Percentiles rank a stretch among this genome's conserved stretches.
These are phyloP conservation scores for Aphelocoma coerulescens DNA, from an alignment of 2,113 vertebrate genomes.

Conservation along the genomic window DNA sequence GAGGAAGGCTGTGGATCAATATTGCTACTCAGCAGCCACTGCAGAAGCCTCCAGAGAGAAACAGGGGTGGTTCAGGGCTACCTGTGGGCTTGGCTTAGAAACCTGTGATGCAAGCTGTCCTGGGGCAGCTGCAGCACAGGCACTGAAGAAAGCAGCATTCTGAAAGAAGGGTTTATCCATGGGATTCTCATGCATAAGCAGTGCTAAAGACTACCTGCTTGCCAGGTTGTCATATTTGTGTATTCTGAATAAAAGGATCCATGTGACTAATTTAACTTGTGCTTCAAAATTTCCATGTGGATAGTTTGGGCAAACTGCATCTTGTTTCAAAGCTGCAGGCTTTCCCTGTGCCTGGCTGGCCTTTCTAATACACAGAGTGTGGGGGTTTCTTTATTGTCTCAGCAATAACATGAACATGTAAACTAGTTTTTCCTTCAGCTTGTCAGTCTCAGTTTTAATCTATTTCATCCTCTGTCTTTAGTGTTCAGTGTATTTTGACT, in stretches of 20 bases:
- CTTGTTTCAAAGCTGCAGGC: neutral
- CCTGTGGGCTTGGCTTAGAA: neutral
- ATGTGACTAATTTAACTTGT: neutral
- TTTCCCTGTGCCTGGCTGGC: neutral
- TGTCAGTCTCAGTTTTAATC: neutral
- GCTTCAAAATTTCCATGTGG: neutral
- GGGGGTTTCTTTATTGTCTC: neutral
- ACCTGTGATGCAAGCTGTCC: rapidly evolving
- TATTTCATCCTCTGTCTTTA: neutral
- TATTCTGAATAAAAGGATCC: neutral
- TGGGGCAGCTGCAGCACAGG: neutral
- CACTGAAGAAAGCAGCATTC: neutral
- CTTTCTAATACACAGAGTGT: neutral
- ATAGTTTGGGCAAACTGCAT: neutral
- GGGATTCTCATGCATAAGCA: neutral
- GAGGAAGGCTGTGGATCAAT: neutral
- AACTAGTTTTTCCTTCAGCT: neutral
- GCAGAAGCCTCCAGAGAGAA: neutral
- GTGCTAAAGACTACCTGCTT: neutral
- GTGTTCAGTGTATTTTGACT: neutral
- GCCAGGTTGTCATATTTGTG: neutral
- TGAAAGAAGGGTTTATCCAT: neutral
- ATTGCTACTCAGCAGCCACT: neutral
- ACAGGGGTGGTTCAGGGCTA: neutral
- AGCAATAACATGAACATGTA: neutral